Base-by-base conservation (phyloP, 2,797 vertebrate species). In the Halcyon badia region DNA sequence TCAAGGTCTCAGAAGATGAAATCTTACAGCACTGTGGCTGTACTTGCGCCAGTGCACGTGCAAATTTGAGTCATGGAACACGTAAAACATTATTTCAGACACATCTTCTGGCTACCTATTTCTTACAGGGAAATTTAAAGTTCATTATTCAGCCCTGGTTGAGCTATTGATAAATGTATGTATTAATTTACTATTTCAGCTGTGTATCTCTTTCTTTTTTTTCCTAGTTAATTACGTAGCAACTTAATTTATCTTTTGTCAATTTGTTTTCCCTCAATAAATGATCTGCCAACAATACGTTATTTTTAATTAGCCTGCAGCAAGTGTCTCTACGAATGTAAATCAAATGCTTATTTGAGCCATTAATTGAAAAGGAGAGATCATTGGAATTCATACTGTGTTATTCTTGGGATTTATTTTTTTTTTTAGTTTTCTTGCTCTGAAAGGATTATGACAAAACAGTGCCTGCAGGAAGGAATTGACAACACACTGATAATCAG, bases 281-380 rank as follows among this genome's bases (percentile, higher is more conserved):
- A 96, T 95, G 95, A 97, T 96, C 83, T 89, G 95, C 96, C 93
- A 97, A 83, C 93, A 90, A 92, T 85, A 75, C 3, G 10, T 83
- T 95, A 73, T 78, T 93, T 97, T 96, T 97, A 97, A 96, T 97
- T 94, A 97, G 96, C 93, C 83, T 48, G 88, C 88, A 96, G 92
- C 92, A 85, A 97, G 58, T 87, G 84, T 89, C 92, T 75, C 78
- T 33, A 42, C 0, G 46, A 87, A 94, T 96, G 93, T 95, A 96
- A 97, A 97, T 96, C 96, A 97, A 90, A 81, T 92, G 94, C 94
- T 96, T 91, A 87, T 97, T 97, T 94, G 86, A 94, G 92, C 78
- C 86, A 83, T 80, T 95, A 93, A 96, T 94, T 94, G 95, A 80
- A 87, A 93, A 93, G 56, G 71, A 95, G 66, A 95, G 56, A 90